Percentiles rank a stretch among this genome's conserved stretches.
phyloP scores from a whole-genome alignment of 2,888 invertebrate genomes.

The Allophyes oxyacanthae region DNA sequence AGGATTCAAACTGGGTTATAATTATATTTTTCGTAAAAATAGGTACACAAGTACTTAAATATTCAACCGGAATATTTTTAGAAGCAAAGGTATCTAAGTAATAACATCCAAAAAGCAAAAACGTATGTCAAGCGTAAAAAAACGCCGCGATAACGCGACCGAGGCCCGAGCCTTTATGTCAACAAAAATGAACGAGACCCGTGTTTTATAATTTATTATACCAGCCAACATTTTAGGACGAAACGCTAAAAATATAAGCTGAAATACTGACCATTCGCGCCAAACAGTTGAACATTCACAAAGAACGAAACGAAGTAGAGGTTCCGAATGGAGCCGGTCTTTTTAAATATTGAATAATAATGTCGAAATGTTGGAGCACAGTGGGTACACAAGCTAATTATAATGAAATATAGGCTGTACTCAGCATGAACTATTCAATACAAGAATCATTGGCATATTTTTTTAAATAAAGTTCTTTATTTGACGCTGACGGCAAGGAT shows the following conservation, averaged over 20 bases:
- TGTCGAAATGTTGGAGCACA: conserved; percentile 27
- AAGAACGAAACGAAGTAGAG: conserved; percentile 40
- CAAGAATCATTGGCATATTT: neutral
- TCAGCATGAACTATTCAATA: neutral
- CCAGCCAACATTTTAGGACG: conserved; percentile 45
- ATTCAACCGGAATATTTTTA: conserved; percentile 36
- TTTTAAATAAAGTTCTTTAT: neutral
- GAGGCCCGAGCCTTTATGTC: conserved; percentile 43
- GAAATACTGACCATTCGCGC: conserved; percentile 42
- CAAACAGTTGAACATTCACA: conserved; percentile 48
- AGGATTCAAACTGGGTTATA: too few relatives aligned
- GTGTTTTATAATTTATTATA: conserved; percentile 52
- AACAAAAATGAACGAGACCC: conserved; percentile 49
- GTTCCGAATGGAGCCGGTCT: conserved; percentile 43
- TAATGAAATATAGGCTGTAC: conserved; percentile 14
- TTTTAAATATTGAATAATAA: conserved; percentile 62
- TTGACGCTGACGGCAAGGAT: neutral
- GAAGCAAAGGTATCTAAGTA: conserved; percentile 18
- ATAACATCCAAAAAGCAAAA: conserved; percentile 29
- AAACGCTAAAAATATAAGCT: conserved; percentile 45
- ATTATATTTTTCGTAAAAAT: conserved; percentile 4
- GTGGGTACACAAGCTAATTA: conserved; percentile 24
- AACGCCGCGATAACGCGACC: conserved; percentile 36
- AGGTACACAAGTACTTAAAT: conserved; percentile 9
- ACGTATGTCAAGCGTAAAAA: conserved; percentile 37